Evolutionary conservation across 2,888 invertebrate genomes (phyloP).

Genomic region (Halocaridina rubra): DNA sequence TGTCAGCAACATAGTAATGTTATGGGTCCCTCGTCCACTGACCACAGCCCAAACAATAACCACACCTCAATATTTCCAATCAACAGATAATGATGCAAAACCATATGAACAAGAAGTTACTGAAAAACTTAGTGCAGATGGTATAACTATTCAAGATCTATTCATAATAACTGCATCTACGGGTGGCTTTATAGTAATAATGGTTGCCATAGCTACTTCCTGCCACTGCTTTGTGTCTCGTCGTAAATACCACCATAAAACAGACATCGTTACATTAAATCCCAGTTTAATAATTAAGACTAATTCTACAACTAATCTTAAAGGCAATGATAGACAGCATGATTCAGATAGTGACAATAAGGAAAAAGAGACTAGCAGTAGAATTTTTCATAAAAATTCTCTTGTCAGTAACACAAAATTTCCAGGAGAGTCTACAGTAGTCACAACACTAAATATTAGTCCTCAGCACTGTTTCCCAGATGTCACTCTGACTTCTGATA

Average conservation of each 20-base stretch:
- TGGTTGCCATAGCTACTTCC: not conserved
- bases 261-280: not conserved
- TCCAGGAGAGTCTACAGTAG: not conserved
- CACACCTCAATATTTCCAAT: not conserved
- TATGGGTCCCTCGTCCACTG: not conserved
- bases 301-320: not conserved
- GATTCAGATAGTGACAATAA: not conserved
- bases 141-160: not conserved
- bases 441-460: not conserved
- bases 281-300: not conserved
- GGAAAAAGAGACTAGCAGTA: not conserved
- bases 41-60: not conserved
- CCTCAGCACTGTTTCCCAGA: not conserved
- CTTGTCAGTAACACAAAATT: no score
- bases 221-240: not conserved
- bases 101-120: not conserved
- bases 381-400: not conserved
- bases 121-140: not conserved
- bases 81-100: not conserved
- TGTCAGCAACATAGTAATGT: not conserved
- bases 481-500: not conserved
- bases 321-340: not conserved
- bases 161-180: not conserved
- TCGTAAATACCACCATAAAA: not conserved
- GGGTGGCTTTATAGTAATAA: not conserved